These are phyloP conservation scores for Gopherus flavomarginatus DNA, from an alignment of 2,113 vertebrate genomes.

Conservation along the genomic window DNA sequence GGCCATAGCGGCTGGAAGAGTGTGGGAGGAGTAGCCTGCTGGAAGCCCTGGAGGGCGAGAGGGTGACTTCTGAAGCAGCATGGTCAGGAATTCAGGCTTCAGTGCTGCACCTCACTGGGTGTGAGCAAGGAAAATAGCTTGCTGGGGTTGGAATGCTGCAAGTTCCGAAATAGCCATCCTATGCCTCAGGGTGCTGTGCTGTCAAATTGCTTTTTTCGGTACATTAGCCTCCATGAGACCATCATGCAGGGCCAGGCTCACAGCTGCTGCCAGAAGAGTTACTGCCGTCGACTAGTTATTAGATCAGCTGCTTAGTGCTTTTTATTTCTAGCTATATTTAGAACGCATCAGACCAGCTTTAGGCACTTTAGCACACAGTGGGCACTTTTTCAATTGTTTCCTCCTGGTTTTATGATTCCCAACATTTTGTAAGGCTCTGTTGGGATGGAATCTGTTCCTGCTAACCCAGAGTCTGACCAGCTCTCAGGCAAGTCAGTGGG, in stretches of 20 bases:
- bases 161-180: neutral
- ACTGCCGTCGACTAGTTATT: neutral
- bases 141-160: neutral
- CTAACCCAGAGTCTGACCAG: fast-evolving
- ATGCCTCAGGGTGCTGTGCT: neutral
- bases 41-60: neutral
- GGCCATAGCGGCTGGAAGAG: neutral
- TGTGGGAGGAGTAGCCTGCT: neutral
- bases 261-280: neutral
- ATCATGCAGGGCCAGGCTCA: neutral
- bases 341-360: neutral
- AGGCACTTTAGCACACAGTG: neutral
- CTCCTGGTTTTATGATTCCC: neutral
- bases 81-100: neutral
- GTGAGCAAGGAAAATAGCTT: neutral
- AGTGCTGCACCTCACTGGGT: neutral
- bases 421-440: neutral
- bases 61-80: neutral
- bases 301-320: neutral
- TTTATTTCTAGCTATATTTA: neutral
- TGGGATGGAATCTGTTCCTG: fast-evolving
- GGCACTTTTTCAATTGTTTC: neutral
- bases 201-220: neutral
- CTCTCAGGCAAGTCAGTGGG: neutral
- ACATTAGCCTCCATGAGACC: neutral